A percentile compares a stretch with the other conserved stretches of the same genome.
phyloP scores from a whole-genome alignment of 2,888 invertebrate genomes.

The Melanotus villosus region DNA sequence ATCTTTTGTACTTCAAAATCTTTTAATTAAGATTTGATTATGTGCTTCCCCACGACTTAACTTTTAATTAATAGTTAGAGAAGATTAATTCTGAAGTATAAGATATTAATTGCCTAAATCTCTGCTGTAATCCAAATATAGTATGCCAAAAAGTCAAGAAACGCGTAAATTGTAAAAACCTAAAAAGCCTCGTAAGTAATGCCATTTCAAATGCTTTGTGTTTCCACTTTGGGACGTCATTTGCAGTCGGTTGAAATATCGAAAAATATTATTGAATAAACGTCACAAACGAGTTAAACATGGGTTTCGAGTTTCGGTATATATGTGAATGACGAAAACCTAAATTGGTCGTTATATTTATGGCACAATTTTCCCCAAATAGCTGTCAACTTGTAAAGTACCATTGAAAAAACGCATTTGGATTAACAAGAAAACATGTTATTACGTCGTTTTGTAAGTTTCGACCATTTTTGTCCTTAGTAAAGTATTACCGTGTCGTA shows the following conservation, averaged over 20 bases:
- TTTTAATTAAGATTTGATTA: no score
- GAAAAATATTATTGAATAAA: conserved; percentile 16
- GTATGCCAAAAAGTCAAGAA: no score
- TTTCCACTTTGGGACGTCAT: background rate
- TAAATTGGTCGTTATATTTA: conserved; percentile 12
- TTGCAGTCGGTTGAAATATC: conserved; percentile 8
- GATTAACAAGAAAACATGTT: conserved; percentile 8
- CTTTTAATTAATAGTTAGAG: no score
- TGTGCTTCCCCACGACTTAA: no score
- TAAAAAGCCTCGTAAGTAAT: background rate
- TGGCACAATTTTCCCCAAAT: conserved; percentile 4
- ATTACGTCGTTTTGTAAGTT: background rate
- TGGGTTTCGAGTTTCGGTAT: conserved; percentile 11
- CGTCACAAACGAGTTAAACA: conserved; percentile 11
- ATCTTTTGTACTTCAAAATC: no score
- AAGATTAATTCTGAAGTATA: no score
- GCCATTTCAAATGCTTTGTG: background rate
- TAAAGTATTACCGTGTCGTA: background rate
- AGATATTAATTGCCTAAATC: no score
- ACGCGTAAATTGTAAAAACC: no score
- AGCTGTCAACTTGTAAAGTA: conserved; percentile 13
- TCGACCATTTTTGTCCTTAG: background rate
- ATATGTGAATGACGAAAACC: conserved; percentile 10
- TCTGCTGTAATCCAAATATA: no score
- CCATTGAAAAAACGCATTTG: conserved; percentile 9